Conservation (phyloP, 2,797 vertebrate genomes). For the Silurus aristotelis region DNA sequence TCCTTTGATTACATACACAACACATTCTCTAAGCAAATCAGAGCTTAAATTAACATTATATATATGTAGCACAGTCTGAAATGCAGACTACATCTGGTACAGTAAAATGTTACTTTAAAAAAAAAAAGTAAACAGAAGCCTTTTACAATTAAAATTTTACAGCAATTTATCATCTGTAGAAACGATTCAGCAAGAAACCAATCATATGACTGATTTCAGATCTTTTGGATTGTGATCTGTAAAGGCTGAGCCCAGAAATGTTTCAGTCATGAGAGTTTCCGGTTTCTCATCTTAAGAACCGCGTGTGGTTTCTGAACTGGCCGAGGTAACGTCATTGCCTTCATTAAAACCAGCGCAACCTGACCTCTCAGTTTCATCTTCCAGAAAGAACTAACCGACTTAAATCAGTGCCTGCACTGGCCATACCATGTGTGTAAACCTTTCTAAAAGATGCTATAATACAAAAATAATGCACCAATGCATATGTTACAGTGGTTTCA, state of each 20-base stretch:
- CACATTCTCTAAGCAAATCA: neutral
- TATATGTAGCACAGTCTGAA: neutral
- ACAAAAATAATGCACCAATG: slow-evolving; percentile 34
- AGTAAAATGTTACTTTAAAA: neutral
- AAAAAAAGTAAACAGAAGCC: neutral
- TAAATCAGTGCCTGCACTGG: slow-evolving; percentile 29
- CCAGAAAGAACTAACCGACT: neutral
- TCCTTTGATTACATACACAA: slow-evolving; percentile 1
- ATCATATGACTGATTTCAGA: neutral
- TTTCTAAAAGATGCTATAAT: slow-evolving; percentile 14
- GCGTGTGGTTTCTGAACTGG: neutral
- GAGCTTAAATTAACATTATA: neutral
- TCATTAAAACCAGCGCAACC: neutral
- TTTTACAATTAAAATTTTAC: neutral
- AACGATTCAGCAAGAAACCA: neutral
- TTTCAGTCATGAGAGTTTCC: neutral
- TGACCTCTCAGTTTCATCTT: neutral
- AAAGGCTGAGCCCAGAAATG: neutral
- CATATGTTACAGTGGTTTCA: slow-evolving; percentile 28
- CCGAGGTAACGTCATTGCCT: neutral
- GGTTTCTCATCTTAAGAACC: neutral
- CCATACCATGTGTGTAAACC: neutral
- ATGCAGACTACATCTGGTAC: neutral
- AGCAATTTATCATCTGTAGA: neutral
- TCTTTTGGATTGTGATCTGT: neutral